Percentiles rank a stretch among this genome's conserved stretches.
These are phyloP conservation scores for Lasioglossum oenotherae DNA, from an alignment of 2,888 invertebrate genomes.

Conservation along the genomic window DNA sequence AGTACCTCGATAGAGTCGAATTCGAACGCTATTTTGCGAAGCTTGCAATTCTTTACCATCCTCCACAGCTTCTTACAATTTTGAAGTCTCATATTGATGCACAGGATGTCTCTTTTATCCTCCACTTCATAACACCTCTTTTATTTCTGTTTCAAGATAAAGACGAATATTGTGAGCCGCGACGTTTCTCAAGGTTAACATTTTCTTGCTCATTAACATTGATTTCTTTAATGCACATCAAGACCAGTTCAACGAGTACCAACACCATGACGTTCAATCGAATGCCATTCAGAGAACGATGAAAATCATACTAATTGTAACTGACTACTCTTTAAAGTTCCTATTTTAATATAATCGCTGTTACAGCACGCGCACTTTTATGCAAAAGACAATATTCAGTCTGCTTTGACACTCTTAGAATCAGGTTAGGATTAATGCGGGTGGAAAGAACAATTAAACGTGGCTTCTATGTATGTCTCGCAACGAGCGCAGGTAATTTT, in stretches of 20 bases:
- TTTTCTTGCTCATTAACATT: no score
- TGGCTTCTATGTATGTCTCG: not conserved
- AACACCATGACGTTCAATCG: no score
- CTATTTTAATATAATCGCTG: no score
- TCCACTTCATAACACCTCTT: not conserved
- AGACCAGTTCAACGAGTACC: no score
- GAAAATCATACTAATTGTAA: no score
- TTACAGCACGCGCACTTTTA: not conserved
- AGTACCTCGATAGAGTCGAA: not conserved
- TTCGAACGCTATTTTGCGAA: not conserved
- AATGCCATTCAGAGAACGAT: no score
- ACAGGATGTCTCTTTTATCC: not conserved
- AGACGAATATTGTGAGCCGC: no score
- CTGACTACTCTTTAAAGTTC: no score
- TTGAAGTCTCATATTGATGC: not conserved
- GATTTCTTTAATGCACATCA: no score
- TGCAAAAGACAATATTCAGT: not conserved
- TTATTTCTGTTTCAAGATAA: no score
- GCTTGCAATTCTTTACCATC: not conserved
- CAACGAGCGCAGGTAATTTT: not conserved
- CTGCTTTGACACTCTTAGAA: not conserved
- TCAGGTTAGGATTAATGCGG: not conserved
- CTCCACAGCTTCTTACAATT: not conserved
- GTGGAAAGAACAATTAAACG: not conserved
- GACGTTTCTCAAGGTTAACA: no score